phyloP scores from a whole-genome alignment of 1,140 invertebrate genomes.

The Pemphigus obesinymphae region DNA sequence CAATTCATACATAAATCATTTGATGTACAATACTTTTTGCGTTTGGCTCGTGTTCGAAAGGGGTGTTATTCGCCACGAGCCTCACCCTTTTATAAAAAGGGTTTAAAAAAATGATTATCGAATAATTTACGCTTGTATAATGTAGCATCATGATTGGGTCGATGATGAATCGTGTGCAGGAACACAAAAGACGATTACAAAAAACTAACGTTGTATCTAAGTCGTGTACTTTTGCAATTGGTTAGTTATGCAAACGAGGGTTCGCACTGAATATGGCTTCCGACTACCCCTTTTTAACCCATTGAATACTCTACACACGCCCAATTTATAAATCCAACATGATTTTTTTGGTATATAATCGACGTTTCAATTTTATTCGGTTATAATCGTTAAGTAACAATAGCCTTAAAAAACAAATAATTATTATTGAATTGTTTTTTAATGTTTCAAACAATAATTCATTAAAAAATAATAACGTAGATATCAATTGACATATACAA shows the following conservation, averaged over 20 bases:
- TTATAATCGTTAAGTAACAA: neutral
- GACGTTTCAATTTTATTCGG: neutral
- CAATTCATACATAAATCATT: slow-evolving; percentile 28
- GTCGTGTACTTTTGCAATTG: slow-evolving; percentile 29
- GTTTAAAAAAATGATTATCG: slow-evolving; percentile 37
- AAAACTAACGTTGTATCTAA: slow-evolving; percentile 12
- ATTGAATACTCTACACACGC: neutral
- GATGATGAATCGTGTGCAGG: slow-evolving; percentile 18
- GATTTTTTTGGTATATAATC: neutral
- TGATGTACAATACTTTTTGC: slow-evolving; percentile 18
- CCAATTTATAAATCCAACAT: neutral
- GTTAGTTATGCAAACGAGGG: slow-evolving; percentile 41
- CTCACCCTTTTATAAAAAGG: slow-evolving; percentile 14
- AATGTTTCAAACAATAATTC: no score
- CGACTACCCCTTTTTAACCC: slow-evolving; percentile 32
- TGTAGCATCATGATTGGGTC: slow-evolving; percentile 5
- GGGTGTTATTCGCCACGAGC: slow-evolving; percentile 10
- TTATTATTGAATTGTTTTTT: neutral
- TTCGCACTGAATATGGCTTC: slow-evolving; percentile 8
- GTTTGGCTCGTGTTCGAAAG: slow-evolving; percentile 21
- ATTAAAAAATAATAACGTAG: no score
- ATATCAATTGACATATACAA: neutral
- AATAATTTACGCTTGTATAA: slow-evolving; percentile 39
- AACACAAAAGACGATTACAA: slow-evolving; percentile 31
- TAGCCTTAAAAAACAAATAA: neutral